These are phyloP conservation scores for Echiichthys vipera DNA, from an alignment of 2,797 vertebrate genomes.

Conservation along the genomic window DNA sequence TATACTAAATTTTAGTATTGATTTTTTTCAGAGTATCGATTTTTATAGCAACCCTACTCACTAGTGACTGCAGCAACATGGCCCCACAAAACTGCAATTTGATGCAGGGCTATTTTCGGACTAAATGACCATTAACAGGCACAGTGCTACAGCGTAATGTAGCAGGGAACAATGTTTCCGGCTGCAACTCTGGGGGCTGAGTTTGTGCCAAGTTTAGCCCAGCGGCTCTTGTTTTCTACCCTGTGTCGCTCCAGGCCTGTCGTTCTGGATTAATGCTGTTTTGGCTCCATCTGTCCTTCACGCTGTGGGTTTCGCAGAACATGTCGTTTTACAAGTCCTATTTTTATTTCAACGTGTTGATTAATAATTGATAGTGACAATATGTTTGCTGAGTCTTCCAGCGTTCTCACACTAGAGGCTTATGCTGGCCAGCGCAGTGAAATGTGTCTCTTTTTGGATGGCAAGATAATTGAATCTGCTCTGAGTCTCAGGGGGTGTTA, in stretches of 20 bases:
- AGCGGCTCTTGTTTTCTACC: conserved; percentile 12
- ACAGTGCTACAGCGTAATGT: conserved; percentile 41
- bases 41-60: too few relatives aligned
- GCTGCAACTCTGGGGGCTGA: conserved; percentile 20
- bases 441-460: conserved; percentile 32
- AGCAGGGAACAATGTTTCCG: conserved; percentile 35
- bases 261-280: conserved; percentile 13
- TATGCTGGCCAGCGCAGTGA: conserved; percentile 8
- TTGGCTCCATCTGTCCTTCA: conserved; percentile 28
- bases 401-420: conserved; percentile 17
- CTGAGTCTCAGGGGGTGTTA: conserved; percentile 11
- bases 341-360: conserved; percentile 20
- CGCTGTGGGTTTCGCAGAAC: background rate
- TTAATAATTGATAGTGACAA: conserved; percentile 39
- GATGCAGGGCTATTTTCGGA: background rate
- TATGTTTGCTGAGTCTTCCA: conserved; percentile 18
- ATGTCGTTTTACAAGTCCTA: conserved; percentile 3
- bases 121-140: background rate
- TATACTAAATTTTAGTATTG: too few relatives aligned
- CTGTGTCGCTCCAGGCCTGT: conserved; percentile 6
- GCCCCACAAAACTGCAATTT: background rate
- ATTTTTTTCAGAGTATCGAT: too few relatives aligned
- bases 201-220: conserved; percentile 28
- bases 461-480: conserved; percentile 13
- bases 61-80: background rate